Conservation (phyloP, 2,113 vertebrate species). For the Anguilla japonica region DNA sequence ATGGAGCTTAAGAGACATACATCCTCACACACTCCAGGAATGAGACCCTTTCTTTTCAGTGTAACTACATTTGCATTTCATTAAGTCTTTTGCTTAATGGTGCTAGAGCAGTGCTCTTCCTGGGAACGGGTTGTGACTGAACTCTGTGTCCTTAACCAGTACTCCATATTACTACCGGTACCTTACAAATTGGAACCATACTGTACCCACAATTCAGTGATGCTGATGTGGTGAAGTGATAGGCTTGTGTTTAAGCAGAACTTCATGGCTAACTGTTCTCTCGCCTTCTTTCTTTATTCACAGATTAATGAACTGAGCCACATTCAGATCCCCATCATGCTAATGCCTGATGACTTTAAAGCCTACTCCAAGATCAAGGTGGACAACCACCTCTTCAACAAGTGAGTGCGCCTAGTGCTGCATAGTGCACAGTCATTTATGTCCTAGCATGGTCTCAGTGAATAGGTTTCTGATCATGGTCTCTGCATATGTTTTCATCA, state of each 20-base stretch:
- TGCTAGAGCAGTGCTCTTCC: neutral
- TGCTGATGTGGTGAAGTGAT: no score
- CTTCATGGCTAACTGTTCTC: conserved; percentile 18
- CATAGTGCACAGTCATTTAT: neutral
- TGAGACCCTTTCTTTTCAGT: neutral
- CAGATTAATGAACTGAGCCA: conserved; percentile 91
- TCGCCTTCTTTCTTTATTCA: conserved; percentile 33
- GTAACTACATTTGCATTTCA: no score
- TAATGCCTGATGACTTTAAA: conserved; percentile 93
- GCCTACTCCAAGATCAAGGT: conserved; percentile 91
- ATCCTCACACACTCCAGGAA: neutral
- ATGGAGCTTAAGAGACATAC: no score
- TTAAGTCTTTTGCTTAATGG: neutral
- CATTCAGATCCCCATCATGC: conserved; percentile 87
- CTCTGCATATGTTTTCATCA: no score
- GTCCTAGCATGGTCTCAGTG: neutral
- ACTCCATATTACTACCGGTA: no score
- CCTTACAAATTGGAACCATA: no score
- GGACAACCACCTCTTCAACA: conserved; percentile 93
- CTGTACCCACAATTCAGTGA: neutral
- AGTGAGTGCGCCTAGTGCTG: conserved; percentile 68
- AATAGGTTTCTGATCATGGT: no score
- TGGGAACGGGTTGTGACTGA: neutral
- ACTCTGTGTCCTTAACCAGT: neutral
- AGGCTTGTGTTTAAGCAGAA: neutral